Evolutionary conservation across 2,797 vertebrate genomes (phyloP).

Genomic region (Sus cebifrons): DNA sequence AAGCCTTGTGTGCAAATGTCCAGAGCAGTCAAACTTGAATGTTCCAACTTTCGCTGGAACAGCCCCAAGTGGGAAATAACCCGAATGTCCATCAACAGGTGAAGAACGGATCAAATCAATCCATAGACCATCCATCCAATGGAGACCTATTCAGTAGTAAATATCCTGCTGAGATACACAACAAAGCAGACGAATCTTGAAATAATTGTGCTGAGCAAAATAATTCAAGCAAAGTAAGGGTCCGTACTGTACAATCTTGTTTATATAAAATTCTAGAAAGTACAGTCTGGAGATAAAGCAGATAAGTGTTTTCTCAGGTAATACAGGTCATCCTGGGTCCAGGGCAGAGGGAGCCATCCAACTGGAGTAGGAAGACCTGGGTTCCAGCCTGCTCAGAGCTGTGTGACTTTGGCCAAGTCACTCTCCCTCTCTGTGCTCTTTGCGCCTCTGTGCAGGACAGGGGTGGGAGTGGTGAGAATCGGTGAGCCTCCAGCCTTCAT

Average conservation of each 20-base stretch:
- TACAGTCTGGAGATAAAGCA: background rate
- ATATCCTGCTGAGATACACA: rapidly evolving
- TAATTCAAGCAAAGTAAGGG: background rate
- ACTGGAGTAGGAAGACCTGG: rapidly evolving
- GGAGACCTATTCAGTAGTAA: background rate
- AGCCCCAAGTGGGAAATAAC: background rate
- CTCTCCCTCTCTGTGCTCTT: background rate
- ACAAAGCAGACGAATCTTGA: rapidly evolving
- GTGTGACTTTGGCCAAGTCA: background rate
- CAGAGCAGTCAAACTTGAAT: rapidly evolving
- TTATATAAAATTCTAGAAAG: background rate
- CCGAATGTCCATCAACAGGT: too few species aligned
- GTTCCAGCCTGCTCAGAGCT: background rate
- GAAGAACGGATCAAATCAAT: background rate
- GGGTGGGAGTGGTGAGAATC: rapidly evolving
- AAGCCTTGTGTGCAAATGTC: rapidly evolving
- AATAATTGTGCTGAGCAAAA: background rate
- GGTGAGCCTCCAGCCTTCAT: rapidly evolving
- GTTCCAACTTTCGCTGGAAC: background rate
- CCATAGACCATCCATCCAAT: rapidly evolving
- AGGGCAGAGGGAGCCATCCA: background rate
- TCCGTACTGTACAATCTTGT: rapidly evolving
- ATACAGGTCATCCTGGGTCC: rapidly evolving
- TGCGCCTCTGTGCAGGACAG: background rate
- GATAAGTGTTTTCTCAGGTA: background rate